These are phyloP conservation scores for Meliscaeva auricollis DNA, from an alignment of 2,888 invertebrate genomes.

Conservation along the genomic window DNA sequence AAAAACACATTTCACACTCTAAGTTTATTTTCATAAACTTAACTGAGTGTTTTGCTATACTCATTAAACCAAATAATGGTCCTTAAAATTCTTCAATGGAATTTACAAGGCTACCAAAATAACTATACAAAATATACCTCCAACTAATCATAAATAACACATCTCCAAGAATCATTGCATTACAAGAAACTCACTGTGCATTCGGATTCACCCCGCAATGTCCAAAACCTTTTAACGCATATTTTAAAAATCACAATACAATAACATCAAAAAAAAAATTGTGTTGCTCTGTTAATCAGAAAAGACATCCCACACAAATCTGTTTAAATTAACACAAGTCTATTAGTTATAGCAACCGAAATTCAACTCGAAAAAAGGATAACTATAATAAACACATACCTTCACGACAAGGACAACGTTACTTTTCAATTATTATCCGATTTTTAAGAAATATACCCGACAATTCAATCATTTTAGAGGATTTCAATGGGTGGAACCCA, in stretches of 20 bases:
- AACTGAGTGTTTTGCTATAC: too few species aligned
- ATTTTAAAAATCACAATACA: not conserved
- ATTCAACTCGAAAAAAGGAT: not conserved
- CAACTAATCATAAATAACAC: too few species aligned
- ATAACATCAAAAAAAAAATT: not conserved
- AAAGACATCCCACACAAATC: not conserved
- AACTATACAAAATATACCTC: too few species aligned
- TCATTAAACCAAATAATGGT: too few species aligned
- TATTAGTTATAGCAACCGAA: not conserved
- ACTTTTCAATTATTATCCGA: not conserved
- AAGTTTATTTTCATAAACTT: not conserved
- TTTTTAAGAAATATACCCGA: not conserved
- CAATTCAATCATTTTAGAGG: not conserved
- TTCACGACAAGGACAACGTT: too few species aligned
- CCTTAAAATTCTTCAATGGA: not conserved
- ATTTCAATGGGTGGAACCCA: constrained; percentile 11
- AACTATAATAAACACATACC: not conserved
- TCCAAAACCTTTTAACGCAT: not conserved
- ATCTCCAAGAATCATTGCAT: too few species aligned
- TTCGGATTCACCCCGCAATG: too few species aligned
- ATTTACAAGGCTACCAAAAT: too few species aligned
- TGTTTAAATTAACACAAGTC: not conserved
- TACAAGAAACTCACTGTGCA: not conserved
- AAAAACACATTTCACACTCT: not conserved
- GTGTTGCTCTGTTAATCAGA: not conserved